phyloP scores from a whole-genome alignment of 2,888 invertebrate species.

The Creontiades dilutus region DNA sequence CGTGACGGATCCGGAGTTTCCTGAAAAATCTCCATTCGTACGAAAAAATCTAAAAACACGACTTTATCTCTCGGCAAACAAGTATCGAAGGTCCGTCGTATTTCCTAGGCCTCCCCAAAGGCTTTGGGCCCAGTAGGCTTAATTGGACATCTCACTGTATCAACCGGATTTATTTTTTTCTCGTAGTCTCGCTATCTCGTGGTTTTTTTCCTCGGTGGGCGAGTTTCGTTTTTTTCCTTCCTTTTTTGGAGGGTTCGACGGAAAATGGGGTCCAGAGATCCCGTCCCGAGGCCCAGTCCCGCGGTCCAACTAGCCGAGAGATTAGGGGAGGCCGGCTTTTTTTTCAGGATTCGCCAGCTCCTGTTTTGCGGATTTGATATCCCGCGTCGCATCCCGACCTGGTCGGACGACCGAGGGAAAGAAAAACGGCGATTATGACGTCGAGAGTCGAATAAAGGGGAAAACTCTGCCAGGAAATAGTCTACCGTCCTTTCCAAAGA shows the following conservation, averaged over 20 bases:
- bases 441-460: background rate
- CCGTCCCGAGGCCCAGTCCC: background rate
- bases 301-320: background rate
- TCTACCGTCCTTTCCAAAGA: too few relatives aligned
- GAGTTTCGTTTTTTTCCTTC: background rate
- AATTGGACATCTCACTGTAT: conserved; percentile 39
- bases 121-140: background rate
- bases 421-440: background rate
- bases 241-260: background rate
- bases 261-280: background rate
- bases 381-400: background rate
- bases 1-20: background rate
- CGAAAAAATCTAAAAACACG: background rate
- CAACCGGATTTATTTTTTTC: background rate
- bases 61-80: background rate
- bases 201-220: background rate
- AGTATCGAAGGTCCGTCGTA: background rate
- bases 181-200: background rate
- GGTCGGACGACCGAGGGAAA: background rate
- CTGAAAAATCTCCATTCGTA: background rate
- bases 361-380: background rate
- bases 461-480: too few relatives aligned
- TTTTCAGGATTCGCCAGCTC: background rate
- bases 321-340: background rate
- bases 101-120: background rate